These are phyloP conservation scores for Trachymyrmex septentrionalis DNA, from an alignment of 1,140 invertebrate genomes.

Conservation along the genomic window DNA sequence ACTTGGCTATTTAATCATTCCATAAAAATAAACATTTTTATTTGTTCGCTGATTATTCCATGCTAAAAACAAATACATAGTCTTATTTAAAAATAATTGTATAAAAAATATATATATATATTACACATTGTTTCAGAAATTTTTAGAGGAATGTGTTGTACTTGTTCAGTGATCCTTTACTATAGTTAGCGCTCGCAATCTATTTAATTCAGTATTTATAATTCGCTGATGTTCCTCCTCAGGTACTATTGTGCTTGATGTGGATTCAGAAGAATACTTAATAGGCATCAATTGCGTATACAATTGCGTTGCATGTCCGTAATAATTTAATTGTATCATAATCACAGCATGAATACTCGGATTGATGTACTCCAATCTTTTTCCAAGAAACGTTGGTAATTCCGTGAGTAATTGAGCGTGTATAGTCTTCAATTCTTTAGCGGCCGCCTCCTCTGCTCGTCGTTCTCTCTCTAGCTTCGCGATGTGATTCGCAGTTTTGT, in stretches of 20 bases:
- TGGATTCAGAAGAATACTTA: constrained; percentile 72
- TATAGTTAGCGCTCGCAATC: constrained; percentile 82
- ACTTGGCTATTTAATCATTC: constrained; percentile 25
- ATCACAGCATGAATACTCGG: constrained; percentile 85
- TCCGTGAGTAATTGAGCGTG: constrained; percentile 81
- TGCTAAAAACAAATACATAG: background rate
- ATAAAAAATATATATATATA: background rate
- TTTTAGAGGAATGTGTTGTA: background rate
- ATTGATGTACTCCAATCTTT: constrained; percentile 83
- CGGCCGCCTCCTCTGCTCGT: constrained; percentile 77
- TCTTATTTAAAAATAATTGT: constrained; percentile 22
- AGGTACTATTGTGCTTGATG: constrained; percentile 71
- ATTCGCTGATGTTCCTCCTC: constrained; percentile 80
- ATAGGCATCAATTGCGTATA: constrained; percentile 83
- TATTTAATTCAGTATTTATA: constrained; percentile 78
- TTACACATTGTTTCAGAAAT: background rate
- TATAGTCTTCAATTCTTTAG: constrained; percentile 81
- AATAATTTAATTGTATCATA: constrained; percentile 85
- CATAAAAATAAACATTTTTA: constrained; percentile 18
- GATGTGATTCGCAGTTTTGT: constrained; percentile 83
- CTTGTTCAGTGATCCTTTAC: constrained; percentile 78
- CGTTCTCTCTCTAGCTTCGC: constrained; percentile 84
- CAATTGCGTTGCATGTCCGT: constrained; percentile 83
- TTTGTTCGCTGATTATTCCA: background rate
- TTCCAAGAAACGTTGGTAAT: constrained; percentile 82